phyloP scores from a whole-genome alignment of 2,113 vertebrate genomes.

The Corapipo altera region DNA sequence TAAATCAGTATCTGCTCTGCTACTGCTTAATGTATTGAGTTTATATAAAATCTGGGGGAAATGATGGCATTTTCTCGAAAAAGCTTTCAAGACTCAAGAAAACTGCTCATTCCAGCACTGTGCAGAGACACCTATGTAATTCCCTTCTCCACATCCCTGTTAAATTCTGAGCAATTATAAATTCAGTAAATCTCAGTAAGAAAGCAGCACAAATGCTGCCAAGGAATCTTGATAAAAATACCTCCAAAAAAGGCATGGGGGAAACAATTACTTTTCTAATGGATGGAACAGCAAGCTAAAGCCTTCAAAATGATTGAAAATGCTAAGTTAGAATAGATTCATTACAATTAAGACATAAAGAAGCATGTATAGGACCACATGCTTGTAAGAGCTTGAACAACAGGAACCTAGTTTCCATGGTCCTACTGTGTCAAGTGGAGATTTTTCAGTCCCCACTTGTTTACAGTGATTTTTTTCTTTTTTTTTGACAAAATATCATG shows the following conservation, averaged over 20 bases:
- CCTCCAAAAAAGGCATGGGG: neutral
- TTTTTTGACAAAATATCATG: neutral
- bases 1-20: neutral
- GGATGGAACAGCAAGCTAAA: neutral
- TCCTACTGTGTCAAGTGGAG: neutral
- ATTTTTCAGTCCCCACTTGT: neutral
- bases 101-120: neutral
- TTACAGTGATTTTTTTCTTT: neutral
- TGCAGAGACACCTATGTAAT: neutral
- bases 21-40: neutral
- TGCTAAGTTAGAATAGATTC: neutral
- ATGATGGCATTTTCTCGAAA: neutral
- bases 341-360: neutral
- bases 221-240: neutral
- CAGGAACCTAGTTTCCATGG: neutral
- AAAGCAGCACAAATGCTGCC: neutral
- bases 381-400: neutral
- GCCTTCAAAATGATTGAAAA: neutral
- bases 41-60: neutral
- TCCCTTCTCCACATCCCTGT: neutral
- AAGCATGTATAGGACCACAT: rapidly evolving
- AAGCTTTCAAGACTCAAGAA: neutral
- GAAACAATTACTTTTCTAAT: neutral
- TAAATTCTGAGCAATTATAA: neutral
- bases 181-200: neutral